A percentile compares a stretch with the other conserved stretches of the same genome.
These are phyloP conservation scores for Heliconius ismenius DNA, from an alignment of 2,888 invertebrate species.

Conservation along the genomic window DNA sequence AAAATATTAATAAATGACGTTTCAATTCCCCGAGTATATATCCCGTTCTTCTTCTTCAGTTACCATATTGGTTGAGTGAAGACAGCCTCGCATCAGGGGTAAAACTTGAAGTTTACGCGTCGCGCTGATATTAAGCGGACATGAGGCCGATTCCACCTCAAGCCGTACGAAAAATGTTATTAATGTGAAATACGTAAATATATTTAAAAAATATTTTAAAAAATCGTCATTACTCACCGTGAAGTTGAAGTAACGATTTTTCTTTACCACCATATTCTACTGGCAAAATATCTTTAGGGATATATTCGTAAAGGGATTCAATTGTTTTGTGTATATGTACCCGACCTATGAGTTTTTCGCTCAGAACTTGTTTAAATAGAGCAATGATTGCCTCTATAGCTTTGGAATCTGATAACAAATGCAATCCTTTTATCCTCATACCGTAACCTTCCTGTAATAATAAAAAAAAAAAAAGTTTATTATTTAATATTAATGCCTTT, in stretches of 20 bases:
- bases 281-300: conserved; percentile 53
- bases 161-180: no score
- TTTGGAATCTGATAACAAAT: conserved; percentile 57
- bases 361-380: conserved; percentile 56
- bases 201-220: background rate
- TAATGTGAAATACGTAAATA: no score
- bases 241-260: conserved; percentile 42
- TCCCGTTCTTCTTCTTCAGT: no score
- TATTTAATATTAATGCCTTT: no score
- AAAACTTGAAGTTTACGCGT: no score
- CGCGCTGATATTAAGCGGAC: no score
- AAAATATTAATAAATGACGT: no score
- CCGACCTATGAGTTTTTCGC: conserved; percentile 54
- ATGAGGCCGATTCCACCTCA: no score
- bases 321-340: conserved; percentile 53
- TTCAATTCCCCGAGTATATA: no score
- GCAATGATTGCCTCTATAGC: conserved; percentile 51
- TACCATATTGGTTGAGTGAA: no score
- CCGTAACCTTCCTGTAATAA: conserved; percentile 55
- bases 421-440: conserved; percentile 56
- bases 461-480: background rate
- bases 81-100: no score
- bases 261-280: conserved; percentile 56
- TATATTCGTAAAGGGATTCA: conserved; percentile 49
- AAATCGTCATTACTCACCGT: conserved; percentile 39